Conservation (phyloP, 1,140 invertebrate genomes). For the Bathynomus jamesi region DNA sequence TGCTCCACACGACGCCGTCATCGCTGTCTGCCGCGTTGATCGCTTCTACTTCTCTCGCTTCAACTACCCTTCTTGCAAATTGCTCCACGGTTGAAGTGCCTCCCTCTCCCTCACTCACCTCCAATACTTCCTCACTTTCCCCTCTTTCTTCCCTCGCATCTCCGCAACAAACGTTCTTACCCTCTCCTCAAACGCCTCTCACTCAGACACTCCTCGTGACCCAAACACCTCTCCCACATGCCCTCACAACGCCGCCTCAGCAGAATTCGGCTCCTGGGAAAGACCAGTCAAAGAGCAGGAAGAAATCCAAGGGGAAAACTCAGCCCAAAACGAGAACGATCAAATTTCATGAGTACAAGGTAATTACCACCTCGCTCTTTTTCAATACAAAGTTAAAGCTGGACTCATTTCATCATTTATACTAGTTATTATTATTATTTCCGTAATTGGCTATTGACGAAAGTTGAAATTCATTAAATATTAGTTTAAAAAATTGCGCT, state of each 20-base stretch:
- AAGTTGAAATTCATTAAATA: too few species aligned
- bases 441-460: too few species aligned
- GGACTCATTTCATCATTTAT: too few species aligned
- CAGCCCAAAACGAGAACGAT: slow-evolving; percentile 79
- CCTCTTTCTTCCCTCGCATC: slow-evolving; percentile 21
- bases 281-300: slow-evolving; percentile 63
- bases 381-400: too few species aligned
- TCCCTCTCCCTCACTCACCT: slow-evolving; percentile 45
- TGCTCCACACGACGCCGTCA: slow-evolving; percentile 49
- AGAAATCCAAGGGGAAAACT: slow-evolving; percentile 77
- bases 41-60: slow-evolving; percentile 43
- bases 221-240: slow-evolving; percentile 26
- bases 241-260: slow-evolving; percentile 36
- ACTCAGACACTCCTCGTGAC: slow-evolving; percentile 31
- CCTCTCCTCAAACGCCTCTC: slow-evolving; percentile 21
- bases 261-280: slow-evolving; percentile 60
- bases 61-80: slow-evolving; percentile 39
- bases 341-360: slow-evolving; percentile 97
- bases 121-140: slow-evolving; percentile 36
- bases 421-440: too few species aligned
- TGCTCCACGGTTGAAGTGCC: slow-evolving; percentile 14
- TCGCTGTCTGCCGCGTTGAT: slow-evolving; percentile 45
- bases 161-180: slow-evolving; percentile 23
- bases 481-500: too few species aligned
- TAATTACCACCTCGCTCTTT: too few species aligned